Base-by-base conservation (phyloP, 2,888 invertebrate species). In the Alloplasta piceator region DNA sequence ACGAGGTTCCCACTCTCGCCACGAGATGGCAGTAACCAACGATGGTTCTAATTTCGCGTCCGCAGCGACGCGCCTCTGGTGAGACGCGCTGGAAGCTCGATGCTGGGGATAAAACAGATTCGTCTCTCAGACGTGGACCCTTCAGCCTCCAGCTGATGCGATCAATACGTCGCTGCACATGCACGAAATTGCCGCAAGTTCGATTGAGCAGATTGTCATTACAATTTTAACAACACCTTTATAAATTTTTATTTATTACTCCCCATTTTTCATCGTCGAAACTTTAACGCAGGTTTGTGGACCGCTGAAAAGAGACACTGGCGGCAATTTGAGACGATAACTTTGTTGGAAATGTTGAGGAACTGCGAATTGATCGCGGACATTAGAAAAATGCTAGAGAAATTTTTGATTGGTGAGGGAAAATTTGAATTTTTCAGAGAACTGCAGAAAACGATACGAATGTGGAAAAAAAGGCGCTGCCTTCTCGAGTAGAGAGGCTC, bases 21-120 rank as follows among this genome's bases (percentile, higher is more conserved):
- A 67, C 70, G 12, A 74, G 81, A 82, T 71, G 74, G 60, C 16
- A 78, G 7, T 14, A 75, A 55, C 66, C 41, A 1, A 5, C 66
- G 43, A 50, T 16, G 38, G 6, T 14, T 9, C 4, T 12, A 55
- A 6, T 73, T 43, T 41, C 16, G 58, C 26, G 43, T 68, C 68
- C 50, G 52, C 52, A 74, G 43, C 46, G 36, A 50, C 39, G 60
- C 66, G 9, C 70, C 43, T 60, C 74, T 75, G 61, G 61, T 36
- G 71, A 50, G 61, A 56, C 56, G 70, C 71, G 5, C 12, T n/a
- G 46, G 9, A 78, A 78, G 46, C 74, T 75, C 39, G 39, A 46
- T 43, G 5, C 16, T 68, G 55, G 55, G 46, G 81, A 78, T 82
- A 82, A 82, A 78, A 82, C 81, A 82, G 81, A 52, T 60, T 70